Conservation (phyloP, 2,797 vertebrate species). For the Ataeniobius toweri region DNA sequence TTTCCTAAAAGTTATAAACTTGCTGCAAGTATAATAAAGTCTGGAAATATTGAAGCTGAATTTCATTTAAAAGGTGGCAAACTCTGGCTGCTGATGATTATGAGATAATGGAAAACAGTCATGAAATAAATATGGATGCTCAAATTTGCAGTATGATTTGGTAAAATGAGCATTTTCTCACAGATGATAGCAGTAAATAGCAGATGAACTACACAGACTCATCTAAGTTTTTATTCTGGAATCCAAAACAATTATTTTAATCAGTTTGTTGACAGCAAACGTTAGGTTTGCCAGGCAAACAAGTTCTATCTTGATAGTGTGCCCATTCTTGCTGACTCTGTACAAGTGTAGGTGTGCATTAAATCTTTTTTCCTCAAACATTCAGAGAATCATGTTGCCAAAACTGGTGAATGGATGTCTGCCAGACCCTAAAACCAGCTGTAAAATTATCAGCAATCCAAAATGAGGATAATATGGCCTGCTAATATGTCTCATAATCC, state of each 20-base stretch:
- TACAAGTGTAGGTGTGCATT: slow-evolving; percentile 12
- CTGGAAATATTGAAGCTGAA: background rate
- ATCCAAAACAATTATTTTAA: slow-evolving; percentile 1
- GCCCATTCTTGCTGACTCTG: slow-evolving; percentile 3
- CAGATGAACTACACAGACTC: too few relatives aligned
- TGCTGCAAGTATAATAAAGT: background rate
- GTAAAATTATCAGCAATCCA: slow-evolving; percentile 69
- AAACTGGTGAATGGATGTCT: slow-evolving; percentile 48
- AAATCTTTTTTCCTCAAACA: slow-evolving; percentile 31
- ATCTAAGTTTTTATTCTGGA: background rate
- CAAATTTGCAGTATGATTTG: background rate
- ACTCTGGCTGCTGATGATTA: background rate
- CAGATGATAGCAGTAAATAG: background rate
- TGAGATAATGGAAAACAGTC: background rate
- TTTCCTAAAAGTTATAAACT: slow-evolving; percentile 7
- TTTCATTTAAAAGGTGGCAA: background rate
- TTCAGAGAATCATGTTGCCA: slow-evolving; percentile 35
- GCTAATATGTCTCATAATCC: slow-evolving; percentile 65
- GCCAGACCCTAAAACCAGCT: slow-evolving; percentile 66
- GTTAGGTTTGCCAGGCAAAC: background rate
- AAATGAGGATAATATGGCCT: slow-evolving; percentile 50
- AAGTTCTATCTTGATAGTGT: background rate
- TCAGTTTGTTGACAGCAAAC: background rate
- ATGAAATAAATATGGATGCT: background rate
- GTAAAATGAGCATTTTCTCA: background rate